Conservation (phyloP, 92 coral and sea anemone genomes). For the Ricordea florida region DNA sequence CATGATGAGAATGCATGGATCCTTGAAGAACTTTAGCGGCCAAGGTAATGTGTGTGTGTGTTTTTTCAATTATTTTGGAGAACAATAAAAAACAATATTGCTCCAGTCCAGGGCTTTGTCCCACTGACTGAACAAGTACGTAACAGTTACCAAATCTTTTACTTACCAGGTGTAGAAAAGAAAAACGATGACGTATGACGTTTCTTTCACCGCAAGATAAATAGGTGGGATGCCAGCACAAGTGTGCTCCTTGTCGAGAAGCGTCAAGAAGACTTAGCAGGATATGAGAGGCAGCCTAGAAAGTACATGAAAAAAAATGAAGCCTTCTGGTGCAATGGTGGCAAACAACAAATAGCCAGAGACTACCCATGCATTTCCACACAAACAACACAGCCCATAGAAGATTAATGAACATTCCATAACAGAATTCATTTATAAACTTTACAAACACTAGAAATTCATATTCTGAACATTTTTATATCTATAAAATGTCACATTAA, state of each 20-base stretch:
- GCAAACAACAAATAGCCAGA: slow-evolving; percentile 12
- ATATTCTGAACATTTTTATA: no score
- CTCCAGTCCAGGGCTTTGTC: no score
- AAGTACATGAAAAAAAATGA: neutral
- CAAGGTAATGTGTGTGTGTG: slow-evolving; percentile 28
- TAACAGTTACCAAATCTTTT: neutral
- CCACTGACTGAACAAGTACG: no score
- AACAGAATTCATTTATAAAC: no score
- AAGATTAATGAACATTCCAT: no score
- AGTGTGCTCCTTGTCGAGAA: slow-evolving; percentile 14
- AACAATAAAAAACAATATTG: no score
- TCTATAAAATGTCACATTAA: no score
- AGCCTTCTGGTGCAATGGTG: slow-evolving; percentile 23
- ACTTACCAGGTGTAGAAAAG: slow-evolving; percentile 31
- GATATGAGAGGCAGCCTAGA: neutral
- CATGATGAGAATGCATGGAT: slow-evolving; percentile 39
- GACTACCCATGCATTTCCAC: slow-evolving; percentile 1
- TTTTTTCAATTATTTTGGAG: no score
- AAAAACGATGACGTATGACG: slow-evolving; percentile 27
- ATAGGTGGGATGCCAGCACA: slow-evolving; percentile 31
- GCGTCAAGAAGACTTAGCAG: neutral
- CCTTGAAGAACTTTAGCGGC: slow-evolving; percentile 14
- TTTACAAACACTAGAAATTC: no score
- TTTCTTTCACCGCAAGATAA: slow-evolving; percentile 27
- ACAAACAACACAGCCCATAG: neutral